phyloP scores from a whole-genome alignment of 2,888 invertebrate genomes.

The Pollenia angustigena region DNA sequence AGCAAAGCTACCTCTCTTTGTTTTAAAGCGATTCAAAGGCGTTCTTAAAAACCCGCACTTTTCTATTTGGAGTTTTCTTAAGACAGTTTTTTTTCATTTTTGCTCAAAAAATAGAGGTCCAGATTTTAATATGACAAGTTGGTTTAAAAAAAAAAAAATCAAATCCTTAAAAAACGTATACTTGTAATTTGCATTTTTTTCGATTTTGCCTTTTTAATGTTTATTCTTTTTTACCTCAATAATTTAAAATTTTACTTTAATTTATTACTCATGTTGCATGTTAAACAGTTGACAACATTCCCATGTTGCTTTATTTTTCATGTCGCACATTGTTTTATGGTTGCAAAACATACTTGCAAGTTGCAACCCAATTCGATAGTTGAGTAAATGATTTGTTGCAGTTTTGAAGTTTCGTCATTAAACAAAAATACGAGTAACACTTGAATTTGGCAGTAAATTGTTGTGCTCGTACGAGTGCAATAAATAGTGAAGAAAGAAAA shows the following conservation, averaged over 20 bases:
- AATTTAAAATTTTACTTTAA: not conserved
- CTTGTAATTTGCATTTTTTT: no score
- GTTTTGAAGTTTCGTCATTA: slow-evolving; percentile 58
- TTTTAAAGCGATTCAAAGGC: no score
- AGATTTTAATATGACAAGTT: no score
- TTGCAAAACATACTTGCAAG: not conserved
- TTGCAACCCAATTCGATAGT: slow-evolving; percentile 25
- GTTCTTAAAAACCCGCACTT: no score
- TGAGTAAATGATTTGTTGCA: slow-evolving; percentile 57
- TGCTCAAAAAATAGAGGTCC: no score
- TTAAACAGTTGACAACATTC: slow-evolving; percentile 8
- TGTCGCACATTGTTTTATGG: slow-evolving; percentile 13
- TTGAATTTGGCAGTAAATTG: slow-evolving; percentile 48
- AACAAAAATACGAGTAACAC: slow-evolving; percentile 15
- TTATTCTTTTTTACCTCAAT: no score
- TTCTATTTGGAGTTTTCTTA: no score
- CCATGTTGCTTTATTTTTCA: not conserved
- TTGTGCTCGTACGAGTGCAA: slow-evolving; percentile 1
- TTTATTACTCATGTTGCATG: not conserved
- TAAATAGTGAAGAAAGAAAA: slow-evolving; percentile 15
- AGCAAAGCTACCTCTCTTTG: no score
- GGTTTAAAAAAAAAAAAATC: no score
- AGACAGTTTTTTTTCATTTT: no score
- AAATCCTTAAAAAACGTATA: no score
- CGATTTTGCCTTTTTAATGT: no score